phyloP scores from a whole-genome alignment of 2,797 vertebrate genomes.

The Coregonus ussuriensis region DNA sequence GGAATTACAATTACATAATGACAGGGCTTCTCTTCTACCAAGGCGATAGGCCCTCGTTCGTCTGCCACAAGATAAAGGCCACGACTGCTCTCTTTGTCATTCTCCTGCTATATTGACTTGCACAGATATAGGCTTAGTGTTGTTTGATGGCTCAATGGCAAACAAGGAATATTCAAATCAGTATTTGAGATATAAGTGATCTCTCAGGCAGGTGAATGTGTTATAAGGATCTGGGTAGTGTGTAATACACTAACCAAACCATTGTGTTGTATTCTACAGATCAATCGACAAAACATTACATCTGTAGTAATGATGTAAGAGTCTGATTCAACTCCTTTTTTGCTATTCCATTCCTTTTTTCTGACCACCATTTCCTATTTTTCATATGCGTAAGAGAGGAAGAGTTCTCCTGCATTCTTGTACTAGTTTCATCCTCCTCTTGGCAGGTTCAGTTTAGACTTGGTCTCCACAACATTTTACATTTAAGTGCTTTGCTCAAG shows the following conservation, averaged over 20 bases:
- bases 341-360: neutral
- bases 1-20: slow-evolving; percentile 78
- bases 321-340: no score
- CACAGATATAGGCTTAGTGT: neutral
- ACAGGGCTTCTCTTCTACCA: slow-evolving; percentile 67
- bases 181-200: slow-evolving; percentile 43
- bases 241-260: neutral
- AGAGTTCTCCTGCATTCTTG: neutral
- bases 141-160: neutral
- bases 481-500: no score
- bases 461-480: slow-evolving; percentile 13
- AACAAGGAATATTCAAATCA: neutral
- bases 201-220: neutral
- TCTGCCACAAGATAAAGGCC: slow-evolving; percentile 25
- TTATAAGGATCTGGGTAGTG: neutral
- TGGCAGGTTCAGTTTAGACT: slow-evolving; percentile 31
- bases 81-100: slow-evolving; percentile 37
- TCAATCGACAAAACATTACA: slow-evolving; percentile 15
- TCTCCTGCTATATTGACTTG: neutral
- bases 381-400: neutral
- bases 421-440: neutral
- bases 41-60: slow-evolving; percentile 61
- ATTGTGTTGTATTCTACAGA: neutral
- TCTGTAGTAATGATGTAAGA: neutral
- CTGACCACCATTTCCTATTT: neutral